phyloP scores from a whole-genome alignment of 2,797 vertebrate genomes.

The Triplophysa yarkandensis region DNA sequence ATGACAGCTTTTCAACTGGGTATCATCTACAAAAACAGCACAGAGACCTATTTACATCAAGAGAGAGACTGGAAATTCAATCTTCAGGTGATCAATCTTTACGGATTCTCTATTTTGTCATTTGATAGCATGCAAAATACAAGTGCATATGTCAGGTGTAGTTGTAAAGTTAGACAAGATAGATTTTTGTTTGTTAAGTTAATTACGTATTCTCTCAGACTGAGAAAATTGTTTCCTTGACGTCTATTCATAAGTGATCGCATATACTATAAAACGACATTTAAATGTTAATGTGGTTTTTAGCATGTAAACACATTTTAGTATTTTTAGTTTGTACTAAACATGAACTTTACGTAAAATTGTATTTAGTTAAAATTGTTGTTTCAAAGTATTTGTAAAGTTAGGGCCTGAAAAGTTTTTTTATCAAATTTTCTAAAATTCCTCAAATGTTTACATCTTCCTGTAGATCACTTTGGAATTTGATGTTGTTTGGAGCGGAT shows the following conservation, averaged over 20 bases:
- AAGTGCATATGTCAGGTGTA: neutral
- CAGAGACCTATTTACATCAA: neutral
- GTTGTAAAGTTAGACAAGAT: neutral
- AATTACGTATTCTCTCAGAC: too few relatives aligned
- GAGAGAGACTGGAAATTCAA: neutral
- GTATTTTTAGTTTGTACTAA: neutral
- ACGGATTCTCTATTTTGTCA: neutral
- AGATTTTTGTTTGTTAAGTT: neutral
- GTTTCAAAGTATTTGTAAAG: too few relatives aligned
- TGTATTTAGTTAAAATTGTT: too few relatives aligned
- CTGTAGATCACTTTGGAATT: neutral
- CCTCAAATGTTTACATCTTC: neutral
- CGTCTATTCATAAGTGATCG: neutral
- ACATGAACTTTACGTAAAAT: too few relatives aligned
- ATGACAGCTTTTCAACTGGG: neutral
- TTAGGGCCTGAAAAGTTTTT: neutral
- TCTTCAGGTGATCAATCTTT: neutral
- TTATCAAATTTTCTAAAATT: neutral
- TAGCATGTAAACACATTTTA: neutral
- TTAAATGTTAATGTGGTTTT: neutral
- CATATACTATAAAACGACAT: neutral
- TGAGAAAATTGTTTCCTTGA: too few relatives aligned
- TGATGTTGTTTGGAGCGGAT: neutral
- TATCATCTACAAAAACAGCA: neutral
- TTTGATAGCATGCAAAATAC: neutral